Conservation (phyloP, 2,797 vertebrate species). For the Glyptemys insculpta region DNA sequence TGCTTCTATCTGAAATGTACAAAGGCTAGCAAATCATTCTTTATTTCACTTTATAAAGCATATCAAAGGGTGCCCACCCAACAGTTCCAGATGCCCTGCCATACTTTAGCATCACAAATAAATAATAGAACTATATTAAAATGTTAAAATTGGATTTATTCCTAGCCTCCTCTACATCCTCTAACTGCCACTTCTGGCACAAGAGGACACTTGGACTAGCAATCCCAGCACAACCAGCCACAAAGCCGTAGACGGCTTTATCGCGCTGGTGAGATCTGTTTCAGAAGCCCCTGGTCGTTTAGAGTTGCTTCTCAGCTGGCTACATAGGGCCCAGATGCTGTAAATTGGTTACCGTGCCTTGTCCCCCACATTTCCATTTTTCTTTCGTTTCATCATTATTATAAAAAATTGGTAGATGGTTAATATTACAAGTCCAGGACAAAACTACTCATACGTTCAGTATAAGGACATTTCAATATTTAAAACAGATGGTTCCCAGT, state of each 20-base stretch:
- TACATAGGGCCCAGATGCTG: conserved; percentile 64
- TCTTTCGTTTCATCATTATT: conserved; percentile 68
- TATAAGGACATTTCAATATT: conserved; percentile 76
- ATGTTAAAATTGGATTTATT: not conserved
- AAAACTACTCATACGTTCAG: conserved; percentile 69
- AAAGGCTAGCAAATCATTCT: not conserved
- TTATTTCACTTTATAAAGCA: not conserved
- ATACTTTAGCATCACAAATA: not conserved
- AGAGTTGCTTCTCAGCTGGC: conserved; percentile 44
- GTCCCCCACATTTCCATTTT: conserved; percentile 68
- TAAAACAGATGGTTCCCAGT: conserved; percentile 78
- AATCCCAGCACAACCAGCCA: not conserved
- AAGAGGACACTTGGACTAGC: not conserved
- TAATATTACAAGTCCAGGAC: conserved; percentile 75
- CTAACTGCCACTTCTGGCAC: accelerated
- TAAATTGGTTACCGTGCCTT: conserved; percentile 71
- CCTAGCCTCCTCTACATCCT: not conserved
- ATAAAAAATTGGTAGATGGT: conserved; percentile 71
- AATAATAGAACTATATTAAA: not conserved
- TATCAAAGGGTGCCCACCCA: not conserved
- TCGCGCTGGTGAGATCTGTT: not conserved
- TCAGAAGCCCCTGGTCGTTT: not conserved
- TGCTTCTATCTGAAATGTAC: not conserved
- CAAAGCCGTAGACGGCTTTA: accelerated
- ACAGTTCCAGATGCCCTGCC: not conserved